Percentiles rank a stretch among this genome's conserved stretches.
phyloP scores from a whole-genome alignment of 2,113 vertebrate species.

The Hemicordylus capensis region DNA sequence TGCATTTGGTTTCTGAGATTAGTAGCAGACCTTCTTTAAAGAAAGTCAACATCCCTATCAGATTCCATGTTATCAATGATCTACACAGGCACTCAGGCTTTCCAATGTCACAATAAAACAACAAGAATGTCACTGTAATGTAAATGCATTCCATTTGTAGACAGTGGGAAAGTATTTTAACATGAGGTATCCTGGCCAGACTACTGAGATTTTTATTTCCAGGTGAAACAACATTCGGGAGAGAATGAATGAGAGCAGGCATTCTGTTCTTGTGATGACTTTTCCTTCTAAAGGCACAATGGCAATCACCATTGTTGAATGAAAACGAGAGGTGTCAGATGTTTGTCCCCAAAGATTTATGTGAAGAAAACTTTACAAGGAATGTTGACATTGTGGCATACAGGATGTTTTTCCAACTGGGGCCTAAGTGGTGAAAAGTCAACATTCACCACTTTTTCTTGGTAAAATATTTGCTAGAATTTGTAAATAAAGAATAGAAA shows the following conservation, averaged over 20 bases:
- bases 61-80: not conserved
- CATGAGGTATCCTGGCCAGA: not conserved
- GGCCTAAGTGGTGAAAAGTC: conserved; percentile 59
- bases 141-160: not conserved
- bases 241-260: not conserved
- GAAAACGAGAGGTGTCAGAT: conserved; percentile 12
- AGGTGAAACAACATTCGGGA: conserved; percentile 8
- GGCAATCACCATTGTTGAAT: not conserved
- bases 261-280: not conserved
- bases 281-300: not conserved
- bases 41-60: not conserved
- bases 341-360: conserved; percentile 28
- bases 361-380: conserved; percentile 22
- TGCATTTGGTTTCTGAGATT: not conserved
- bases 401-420: conserved; percentile 56
- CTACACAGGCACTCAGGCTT: not conserved
- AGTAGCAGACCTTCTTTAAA: not conserved
- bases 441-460: conserved; percentile 67
- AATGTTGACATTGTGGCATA: conserved; percentile 56
- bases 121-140: not conserved
- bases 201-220: not conserved
- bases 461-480: conserved; percentile 74
- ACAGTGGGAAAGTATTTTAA: not conserved
- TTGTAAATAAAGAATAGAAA: conserved; percentile 70
- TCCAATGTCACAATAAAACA: not conserved